Percentiles rank a stretch among this genome's conserved stretches.
Evolutionary conservation across 2,113 vertebrate species (phyloP).

Genomic region (Cyrtonyx montezumae): DNA sequence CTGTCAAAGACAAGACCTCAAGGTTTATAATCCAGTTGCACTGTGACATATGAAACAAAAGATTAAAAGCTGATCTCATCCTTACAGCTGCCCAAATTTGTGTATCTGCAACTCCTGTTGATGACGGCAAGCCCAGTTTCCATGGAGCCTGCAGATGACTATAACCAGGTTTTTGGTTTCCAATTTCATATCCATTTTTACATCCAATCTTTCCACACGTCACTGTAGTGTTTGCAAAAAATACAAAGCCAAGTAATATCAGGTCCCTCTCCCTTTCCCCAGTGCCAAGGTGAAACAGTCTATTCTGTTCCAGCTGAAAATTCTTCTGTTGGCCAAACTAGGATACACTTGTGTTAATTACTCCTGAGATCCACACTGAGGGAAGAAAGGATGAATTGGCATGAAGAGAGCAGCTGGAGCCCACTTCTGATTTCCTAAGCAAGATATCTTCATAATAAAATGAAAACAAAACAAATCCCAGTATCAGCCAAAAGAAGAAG

Average conservation of each 20-base stretch:
- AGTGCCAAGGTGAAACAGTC: not conserved
- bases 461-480: not conserved
- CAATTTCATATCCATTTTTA: not conserved
- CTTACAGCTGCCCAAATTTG: not conserved
- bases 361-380: not conserved
- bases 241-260: not conserved
- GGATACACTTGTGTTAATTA: slow-evolving; percentile 27
- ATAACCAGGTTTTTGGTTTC: not conserved
- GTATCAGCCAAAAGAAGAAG: not conserved
- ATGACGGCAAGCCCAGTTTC: not conserved
- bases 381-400: not conserved
- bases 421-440: not conserved
- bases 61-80: not conserved
- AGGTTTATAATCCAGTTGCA: not conserved
- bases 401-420: not conserved
- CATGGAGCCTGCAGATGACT: not conserved
- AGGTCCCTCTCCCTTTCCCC: not conserved
- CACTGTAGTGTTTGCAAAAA: not conserved
- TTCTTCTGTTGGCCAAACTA: slow-evolving; percentile 25
- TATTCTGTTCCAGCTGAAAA: not conserved
- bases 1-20: not conserved
- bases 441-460: not conserved
- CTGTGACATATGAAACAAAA: not conserved
- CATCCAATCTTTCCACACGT: not conserved
- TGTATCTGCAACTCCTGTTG: not conserved